Conservation (phyloP, 2,113 vertebrate genomes). For the Pollachius pollachius region DNA sequence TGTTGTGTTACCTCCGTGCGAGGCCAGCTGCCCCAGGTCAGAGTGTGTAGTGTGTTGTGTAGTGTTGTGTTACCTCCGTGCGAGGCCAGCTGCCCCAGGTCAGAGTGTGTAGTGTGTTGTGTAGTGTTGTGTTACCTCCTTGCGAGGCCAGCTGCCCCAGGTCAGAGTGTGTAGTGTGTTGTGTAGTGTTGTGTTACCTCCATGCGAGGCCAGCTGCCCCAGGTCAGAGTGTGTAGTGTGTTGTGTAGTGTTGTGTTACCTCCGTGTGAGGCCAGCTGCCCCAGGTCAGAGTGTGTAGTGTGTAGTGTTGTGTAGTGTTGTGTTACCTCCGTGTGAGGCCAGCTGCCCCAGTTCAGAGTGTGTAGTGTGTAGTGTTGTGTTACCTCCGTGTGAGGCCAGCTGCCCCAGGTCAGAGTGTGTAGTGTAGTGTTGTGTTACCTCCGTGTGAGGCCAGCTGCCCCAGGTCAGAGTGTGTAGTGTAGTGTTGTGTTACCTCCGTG, state of each 20-base stretch:
- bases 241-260: no score
- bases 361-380: no score
- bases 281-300: background rate
- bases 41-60: no score
- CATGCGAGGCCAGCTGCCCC: slow-evolving; percentile 95
- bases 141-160: no score
- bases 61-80: slow-evolving; percentile 84
- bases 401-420: background rate
- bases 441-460: no score
- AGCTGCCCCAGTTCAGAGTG: no score
- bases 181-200: slow-evolving; percentile 73
- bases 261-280: no score
- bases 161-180: no score
- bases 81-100: slow-evolving; percentile 93
- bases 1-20: no score
- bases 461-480: background rate
- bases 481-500: background rate
- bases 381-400: no score
- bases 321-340: background rate
- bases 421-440: background rate
- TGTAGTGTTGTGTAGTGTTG: background rate
- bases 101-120: slow-evolving; percentile 80
- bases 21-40: no score
- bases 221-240: slow-evolving; percentile 83
- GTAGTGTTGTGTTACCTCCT: no score